Evolutionary conservation across 1,140 invertebrate species (phyloP).

Genomic region (Caerostris darwini): DNA sequence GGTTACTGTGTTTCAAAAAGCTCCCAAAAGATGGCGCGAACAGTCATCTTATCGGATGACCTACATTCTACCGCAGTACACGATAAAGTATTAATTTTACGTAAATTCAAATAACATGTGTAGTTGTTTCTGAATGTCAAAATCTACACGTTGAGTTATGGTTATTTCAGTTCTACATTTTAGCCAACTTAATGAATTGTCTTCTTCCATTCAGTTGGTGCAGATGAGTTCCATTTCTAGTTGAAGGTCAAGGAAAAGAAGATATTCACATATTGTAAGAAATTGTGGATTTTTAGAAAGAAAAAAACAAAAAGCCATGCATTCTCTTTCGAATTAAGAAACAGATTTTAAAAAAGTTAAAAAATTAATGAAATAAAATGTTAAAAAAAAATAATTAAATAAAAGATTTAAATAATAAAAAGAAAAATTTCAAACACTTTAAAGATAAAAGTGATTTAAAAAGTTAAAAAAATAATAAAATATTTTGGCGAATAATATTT

Average conservation of each 20-base stretch:
- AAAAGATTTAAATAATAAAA: no score
- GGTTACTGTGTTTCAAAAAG: neutral
- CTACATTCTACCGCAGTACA: slow-evolving; percentile 13
- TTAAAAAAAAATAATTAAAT: no score
- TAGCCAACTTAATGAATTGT: neutral
- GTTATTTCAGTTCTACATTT: neutral
- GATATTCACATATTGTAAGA: no score
- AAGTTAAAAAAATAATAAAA: no score
- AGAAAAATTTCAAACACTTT: no score
- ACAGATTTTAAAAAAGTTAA: no score
- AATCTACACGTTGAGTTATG: neutral
- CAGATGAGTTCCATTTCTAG: slow-evolving; percentile 17
- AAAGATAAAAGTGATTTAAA: no score
- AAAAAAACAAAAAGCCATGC: no score
- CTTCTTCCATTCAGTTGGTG: neutral
- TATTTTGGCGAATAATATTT: no score
- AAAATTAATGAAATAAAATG: no score
- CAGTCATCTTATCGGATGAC: neutral
- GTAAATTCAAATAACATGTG: neutral
- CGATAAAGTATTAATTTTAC: neutral
- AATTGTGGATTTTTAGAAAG: no score
- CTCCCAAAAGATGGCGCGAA: slow-evolving; percentile 15
- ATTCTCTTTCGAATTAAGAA: no score
- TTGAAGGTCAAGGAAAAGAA: neutral
- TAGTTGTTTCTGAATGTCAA: neutral